phyloP scores from a whole-genome alignment of 2,797 vertebrate genomes.

The Acropternis orthonyx region DNA sequence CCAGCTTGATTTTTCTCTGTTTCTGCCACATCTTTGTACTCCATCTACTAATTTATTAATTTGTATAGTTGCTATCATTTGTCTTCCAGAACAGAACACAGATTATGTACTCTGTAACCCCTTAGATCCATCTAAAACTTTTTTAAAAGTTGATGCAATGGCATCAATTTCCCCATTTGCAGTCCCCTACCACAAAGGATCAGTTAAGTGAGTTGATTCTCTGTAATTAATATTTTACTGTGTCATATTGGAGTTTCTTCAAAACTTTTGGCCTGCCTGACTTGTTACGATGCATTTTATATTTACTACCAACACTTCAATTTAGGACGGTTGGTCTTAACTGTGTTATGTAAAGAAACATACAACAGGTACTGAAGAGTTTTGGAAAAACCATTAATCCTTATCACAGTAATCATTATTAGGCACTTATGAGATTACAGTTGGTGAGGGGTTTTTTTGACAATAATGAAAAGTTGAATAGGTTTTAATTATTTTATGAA shows the following conservation, averaged over 20 bases:
- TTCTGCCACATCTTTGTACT: neutral
- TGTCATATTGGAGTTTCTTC: neutral
- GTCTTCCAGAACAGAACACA: neutral
- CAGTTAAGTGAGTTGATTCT: neutral
- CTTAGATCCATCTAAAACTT: neutral
- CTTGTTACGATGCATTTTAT: neutral
- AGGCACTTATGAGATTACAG: neutral
- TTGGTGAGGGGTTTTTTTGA: fast-evolving
- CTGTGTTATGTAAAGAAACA: neutral
- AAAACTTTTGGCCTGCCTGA: neutral
- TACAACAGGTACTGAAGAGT: neutral
- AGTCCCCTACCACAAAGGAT: neutral
- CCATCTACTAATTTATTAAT: neutral
- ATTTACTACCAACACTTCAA: neutral
- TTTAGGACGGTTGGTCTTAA: neutral
- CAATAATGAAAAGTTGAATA: neutral
- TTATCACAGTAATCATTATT: neutral
- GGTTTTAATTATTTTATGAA: neutral
- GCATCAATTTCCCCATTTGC: neutral
- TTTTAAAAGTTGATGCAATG: neutral
- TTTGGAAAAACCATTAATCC: neutral
- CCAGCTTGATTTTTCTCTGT: neutral
- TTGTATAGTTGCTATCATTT: neutral
- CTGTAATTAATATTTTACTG: neutral
- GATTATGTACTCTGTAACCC: neutral